phyloP scores from a whole-genome alignment of 2,113 vertebrate species.

The Peromyscus maniculatus region DNA sequence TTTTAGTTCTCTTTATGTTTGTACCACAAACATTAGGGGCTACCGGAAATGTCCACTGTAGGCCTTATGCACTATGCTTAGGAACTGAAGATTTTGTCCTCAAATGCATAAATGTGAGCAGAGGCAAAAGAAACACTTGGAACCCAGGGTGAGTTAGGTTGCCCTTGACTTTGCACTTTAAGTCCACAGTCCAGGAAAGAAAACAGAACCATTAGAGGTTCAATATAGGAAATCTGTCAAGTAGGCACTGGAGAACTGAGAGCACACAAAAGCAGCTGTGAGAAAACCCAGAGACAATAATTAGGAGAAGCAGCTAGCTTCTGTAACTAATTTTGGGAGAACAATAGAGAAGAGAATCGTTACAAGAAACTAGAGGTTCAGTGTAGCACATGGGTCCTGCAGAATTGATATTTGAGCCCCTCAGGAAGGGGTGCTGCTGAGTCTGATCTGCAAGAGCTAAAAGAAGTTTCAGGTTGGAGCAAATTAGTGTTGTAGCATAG shows the following conservation, averaged over 20 bases:
- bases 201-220: not conserved
- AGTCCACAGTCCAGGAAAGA: not conserved
- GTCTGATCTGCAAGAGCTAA: not conserved
- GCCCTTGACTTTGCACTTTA: not conserved
- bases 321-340: not conserved
- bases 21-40: not conserved
- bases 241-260: not conserved
- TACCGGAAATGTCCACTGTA: not conserved
- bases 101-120: not conserved
- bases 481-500: not conserved
- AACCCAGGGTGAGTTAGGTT: not conserved
- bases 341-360: not conserved
- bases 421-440: not conserved
- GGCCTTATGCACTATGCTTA: not conserved
- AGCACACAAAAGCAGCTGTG: not conserved
- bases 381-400: not conserved
- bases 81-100: conserved; percentile 6
- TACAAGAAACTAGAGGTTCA: not conserved
- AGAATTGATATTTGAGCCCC: not conserved
- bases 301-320: not conserved
- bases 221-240: not conserved
- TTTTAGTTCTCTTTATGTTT: not conserved
- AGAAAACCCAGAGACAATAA: conserved; percentile 1
- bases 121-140: conserved; percentile 23
- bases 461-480: not conserved